Evolutionary conservation across 2,888 invertebrate genomes (phyloP).

Genomic region (Amphipoea oculea): DNA sequence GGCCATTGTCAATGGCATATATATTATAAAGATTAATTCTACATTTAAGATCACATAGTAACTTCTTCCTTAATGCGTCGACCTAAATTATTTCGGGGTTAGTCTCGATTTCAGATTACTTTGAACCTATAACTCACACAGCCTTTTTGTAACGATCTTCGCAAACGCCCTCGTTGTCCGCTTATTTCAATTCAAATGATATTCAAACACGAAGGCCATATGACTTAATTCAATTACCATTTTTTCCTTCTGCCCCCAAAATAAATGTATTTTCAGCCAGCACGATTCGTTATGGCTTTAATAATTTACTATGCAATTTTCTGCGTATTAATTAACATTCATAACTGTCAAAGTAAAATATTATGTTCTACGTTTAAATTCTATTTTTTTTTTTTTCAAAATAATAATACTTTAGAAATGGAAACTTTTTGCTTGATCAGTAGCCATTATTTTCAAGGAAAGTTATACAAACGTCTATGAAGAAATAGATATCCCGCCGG

Average conservation of each 20-base stretch:
- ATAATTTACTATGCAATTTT: constrained; percentile 32
- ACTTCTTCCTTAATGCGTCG: not conserved
- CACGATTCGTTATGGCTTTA: constrained; percentile 21
- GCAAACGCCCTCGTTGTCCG: constrained; percentile 15
- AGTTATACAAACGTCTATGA: not conserved
- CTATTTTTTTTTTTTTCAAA: not conserved
- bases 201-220: constrained; percentile 57
- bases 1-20: not conserved
- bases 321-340: constrained; percentile 39
- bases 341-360: constrained; percentile 9
- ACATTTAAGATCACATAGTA: not conserved
- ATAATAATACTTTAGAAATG: not conserved
- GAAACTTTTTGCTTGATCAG: not conserved
- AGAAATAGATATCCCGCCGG: not conserved
- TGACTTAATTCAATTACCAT: constrained; percentile 59
- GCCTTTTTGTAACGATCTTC: constrained; percentile 30
- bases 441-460: not conserved
- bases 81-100: not conserved
- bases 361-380: constrained; percentile 1
- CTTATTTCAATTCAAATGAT: constrained; percentile 56
- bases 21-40: not conserved
- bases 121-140: constrained; percentile 30
- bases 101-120: constrained; percentile 8
- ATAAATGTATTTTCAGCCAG: constrained; percentile 44
- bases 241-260: constrained; percentile 45